Percentiles rank a stretch among this genome's conserved stretches.
phyloP scores from a whole-genome alignment of 2,797 vertebrate genomes.

The Channallabes apus region DNA sequence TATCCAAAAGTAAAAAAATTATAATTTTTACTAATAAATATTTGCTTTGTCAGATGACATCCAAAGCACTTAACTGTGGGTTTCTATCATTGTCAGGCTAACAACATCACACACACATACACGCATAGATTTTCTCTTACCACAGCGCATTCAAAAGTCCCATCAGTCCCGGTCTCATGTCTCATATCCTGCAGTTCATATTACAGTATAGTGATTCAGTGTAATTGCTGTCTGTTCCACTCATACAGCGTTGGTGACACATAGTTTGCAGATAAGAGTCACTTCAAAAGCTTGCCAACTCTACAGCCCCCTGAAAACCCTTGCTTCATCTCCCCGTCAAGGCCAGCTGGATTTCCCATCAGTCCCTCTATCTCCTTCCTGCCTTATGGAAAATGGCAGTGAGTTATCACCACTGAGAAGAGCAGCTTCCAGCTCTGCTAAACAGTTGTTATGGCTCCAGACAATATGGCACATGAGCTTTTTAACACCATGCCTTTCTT shows the following conservation, averaged over 20 bases:
- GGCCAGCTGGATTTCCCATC: slow-evolving; percentile 19
- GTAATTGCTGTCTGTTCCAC: background rate
- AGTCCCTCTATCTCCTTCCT: slow-evolving; percentile 29
- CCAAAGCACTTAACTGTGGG: slow-evolving; percentile 58
- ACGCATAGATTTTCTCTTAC: slow-evolving; percentile 6
- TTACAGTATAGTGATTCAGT: slow-evolving; percentile 6
- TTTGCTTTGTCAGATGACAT: slow-evolving; percentile 53
- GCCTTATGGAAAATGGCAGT: slow-evolving; percentile 29
- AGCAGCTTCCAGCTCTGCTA: slow-evolving; percentile 16
- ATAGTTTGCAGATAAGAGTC: slow-evolving; percentile 23
- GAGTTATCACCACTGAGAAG: slow-evolving; percentile 21
- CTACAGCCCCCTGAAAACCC: slow-evolving; percentile 8
- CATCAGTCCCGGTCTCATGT: background rate
- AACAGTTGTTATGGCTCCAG: slow-evolving; percentile 26
- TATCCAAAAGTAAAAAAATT: slow-evolving; percentile 59
- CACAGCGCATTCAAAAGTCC: background rate
- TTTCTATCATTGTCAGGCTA: slow-evolving; percentile 63
- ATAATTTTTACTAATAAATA: no score
- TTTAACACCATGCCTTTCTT: slow-evolving; percentile 31
- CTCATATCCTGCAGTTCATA: slow-evolving; percentile 28
- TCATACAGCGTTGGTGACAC: background rate
- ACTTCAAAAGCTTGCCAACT: slow-evolving; percentile 29
- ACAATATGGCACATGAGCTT: slow-evolving; percentile 19
- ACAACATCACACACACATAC: background rate
- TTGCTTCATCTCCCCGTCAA: background rate